Evolutionary conservation across 2,888 invertebrate genomes (phyloP), one percentile per base, ranked within the genome.

Genomic region (Neoascia interrupta): DNA sequence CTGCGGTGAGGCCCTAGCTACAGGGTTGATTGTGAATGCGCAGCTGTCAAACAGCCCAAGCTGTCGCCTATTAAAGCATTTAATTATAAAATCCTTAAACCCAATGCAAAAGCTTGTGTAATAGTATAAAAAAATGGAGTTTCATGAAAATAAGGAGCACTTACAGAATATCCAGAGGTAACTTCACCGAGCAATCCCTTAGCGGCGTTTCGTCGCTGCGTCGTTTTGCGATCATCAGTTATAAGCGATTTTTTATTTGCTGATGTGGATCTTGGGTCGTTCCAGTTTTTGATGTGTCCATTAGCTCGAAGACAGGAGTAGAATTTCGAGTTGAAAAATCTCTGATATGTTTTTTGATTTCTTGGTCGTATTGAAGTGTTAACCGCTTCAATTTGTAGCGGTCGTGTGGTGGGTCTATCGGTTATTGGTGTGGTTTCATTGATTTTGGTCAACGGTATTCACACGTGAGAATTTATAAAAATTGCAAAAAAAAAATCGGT

Each of bases 111-210:
- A 28, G 16, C n/a, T n/a, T n/a, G n/a, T n/a, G n/a, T n/a, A n/a
- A n/a, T n/a, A n/a, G n/a, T n/a, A n/a, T n/a, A n/a, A n/a, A n/a
- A n/a, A n/a, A n/a, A n/a, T n/a, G n/a, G n/a, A n/a, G n/a, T n/a
- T n/a, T n/a, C n/a, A n/a, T 16, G 39, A 19, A 5, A 18, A 2
- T 10, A 0, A 21, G 1, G 5, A 18, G 10, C 84, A 88, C 88
- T 88, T 86, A 88, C 88, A 89, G 88, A 85, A 88, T 88, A 84
- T 88, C 88, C 84, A 88, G 81, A 75, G 89, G 88, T 83, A 88
- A 85, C 84, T 88, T 88, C 83, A 88, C 87, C 69, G 88, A 88
- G 84, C 88, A 89, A 84, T 88, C 88, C 83, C 88, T 86, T 79
- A 89, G 82, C 82, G 86, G 83, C 82, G 85, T 84, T 60, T 84